A percentile compares a stretch with the other conserved stretches of the same genome.
Conservation (phyloP, 2,113 vertebrate species). For the Vidua macroura region DNA sequence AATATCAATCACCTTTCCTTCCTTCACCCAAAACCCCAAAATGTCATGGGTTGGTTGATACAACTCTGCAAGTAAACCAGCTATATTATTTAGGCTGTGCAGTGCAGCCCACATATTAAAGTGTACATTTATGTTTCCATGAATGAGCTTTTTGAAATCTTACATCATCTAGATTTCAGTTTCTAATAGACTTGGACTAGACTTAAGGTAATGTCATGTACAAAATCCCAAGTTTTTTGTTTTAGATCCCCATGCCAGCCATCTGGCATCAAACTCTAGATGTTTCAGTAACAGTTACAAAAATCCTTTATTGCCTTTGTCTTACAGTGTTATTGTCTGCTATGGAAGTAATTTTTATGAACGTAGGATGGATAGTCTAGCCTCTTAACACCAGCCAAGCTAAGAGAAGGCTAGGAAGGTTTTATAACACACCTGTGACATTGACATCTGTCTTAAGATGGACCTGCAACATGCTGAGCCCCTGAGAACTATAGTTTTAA, state of each 20-base stretch:
- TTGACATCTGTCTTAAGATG: not conserved
- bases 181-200: not conserved
- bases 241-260: not conserved
- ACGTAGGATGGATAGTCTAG: not conserved
- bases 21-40: not conserved
- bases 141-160: not conserved
- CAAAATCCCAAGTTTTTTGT: not conserved
- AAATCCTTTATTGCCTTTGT: not conserved
- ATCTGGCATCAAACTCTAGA: not conserved
- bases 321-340: not conserved
- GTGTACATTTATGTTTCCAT: accelerated
- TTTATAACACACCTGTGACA: not conserved
- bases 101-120: not conserved
- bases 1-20: not conserved
- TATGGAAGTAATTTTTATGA: not conserved
- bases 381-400: not conserved
- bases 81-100: not conserved
- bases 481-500: not conserved
- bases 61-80: accelerated
- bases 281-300: not conserved
- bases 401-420: not conserved
- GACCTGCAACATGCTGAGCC: not conserved
- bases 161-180: not conserved
- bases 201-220: not conserved
- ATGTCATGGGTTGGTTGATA: not conserved